Conservation (phyloP, 2,888 invertebrate genomes). For the Diabrotica balteata region DNA sequence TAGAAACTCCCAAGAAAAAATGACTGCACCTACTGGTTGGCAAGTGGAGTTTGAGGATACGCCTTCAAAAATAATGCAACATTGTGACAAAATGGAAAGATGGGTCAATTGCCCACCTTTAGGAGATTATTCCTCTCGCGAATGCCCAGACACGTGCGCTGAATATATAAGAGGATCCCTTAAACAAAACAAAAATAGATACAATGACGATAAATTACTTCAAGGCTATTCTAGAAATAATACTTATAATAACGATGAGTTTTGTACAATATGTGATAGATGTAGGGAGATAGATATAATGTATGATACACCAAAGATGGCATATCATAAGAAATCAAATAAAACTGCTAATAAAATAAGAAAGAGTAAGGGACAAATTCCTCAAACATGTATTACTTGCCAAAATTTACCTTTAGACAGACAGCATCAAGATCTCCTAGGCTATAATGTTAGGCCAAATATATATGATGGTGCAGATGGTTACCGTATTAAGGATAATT, state of each 20-base stretch:
- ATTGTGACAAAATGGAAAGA: slow-evolving; percentile 52
- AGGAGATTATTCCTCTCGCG: slow-evolving; percentile 24
- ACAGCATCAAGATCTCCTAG: too few species aligned
- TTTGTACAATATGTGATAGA: slow-evolving; percentile 4
- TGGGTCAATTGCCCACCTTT: slow-evolving; percentile 55
- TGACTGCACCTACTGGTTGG: slow-evolving; percentile 53
- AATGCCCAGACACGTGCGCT: slow-evolving; percentile 20
- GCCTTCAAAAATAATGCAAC: slow-evolving; percentile 51
- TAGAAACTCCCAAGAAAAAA: slow-evolving; percentile 50
- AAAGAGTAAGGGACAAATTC: not conserved
- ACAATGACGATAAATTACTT: not conserved
- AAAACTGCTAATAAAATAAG: not conserved
- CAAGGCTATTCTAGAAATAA: not conserved
- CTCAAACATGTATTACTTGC: not conserved
- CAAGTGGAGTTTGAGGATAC: slow-evolving; percentile 56
- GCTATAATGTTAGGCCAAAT: not conserved
- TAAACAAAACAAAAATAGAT: not conserved
- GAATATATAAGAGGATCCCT: slow-evolving; percentile 11
- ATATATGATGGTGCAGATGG: not conserved
- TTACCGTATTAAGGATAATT: not conserved
- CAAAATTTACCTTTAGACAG: too few species aligned
- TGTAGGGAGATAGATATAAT: not conserved
- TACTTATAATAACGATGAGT: not conserved
- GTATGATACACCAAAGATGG: not conserved
- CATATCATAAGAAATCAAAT: not conserved